phyloP scores from a whole-genome alignment of 2,797 vertebrate genomes.

The Neosalanx taihuensis region DNA sequence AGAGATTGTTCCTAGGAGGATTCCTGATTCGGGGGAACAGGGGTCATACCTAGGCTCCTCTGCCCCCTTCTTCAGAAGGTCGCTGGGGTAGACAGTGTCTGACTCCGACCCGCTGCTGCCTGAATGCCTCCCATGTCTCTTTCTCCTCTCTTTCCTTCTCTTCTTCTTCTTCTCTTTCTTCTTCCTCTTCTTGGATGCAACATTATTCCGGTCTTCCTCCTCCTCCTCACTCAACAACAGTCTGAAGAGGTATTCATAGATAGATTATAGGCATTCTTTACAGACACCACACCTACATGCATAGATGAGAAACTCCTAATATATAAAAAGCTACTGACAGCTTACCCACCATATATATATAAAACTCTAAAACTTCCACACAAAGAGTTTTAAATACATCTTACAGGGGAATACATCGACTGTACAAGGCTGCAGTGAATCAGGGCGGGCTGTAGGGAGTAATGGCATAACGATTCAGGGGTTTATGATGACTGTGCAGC shows the following conservation, averaged over 20 bases:
- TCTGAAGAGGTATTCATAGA: too few species aligned
- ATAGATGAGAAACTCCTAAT: background rate
- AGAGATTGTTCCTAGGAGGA: background rate
- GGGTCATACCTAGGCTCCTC: conserved; percentile 48
- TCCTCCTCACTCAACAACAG: conserved; percentile 59
- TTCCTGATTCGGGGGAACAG: background rate
- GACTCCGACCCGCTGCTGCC: conserved; percentile 69
- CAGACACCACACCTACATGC: background rate
- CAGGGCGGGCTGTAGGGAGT: background rate
- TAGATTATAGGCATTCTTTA: too few species aligned
- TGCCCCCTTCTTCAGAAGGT: conserved; percentile 53
- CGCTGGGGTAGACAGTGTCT: conserved; percentile 70
- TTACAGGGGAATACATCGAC: background rate
- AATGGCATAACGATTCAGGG: background rate
- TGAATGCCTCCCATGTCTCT: conserved; percentile 60
- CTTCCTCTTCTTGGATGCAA: conserved; percentile 69
- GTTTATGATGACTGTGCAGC: background rate
- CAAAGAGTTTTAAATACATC: background rate
- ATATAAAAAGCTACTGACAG: too few species aligned
- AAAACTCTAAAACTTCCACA: background rate
- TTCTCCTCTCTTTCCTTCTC: conserved; percentile 77
- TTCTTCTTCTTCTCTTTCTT: conserved; percentile 82
- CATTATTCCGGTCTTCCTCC: conserved; percentile 35
- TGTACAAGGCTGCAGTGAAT: background rate
- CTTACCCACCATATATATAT: background rate